Conservation (phyloP, 2,888 invertebrate genomes). For the Galerucella calmariensis region DNA sequence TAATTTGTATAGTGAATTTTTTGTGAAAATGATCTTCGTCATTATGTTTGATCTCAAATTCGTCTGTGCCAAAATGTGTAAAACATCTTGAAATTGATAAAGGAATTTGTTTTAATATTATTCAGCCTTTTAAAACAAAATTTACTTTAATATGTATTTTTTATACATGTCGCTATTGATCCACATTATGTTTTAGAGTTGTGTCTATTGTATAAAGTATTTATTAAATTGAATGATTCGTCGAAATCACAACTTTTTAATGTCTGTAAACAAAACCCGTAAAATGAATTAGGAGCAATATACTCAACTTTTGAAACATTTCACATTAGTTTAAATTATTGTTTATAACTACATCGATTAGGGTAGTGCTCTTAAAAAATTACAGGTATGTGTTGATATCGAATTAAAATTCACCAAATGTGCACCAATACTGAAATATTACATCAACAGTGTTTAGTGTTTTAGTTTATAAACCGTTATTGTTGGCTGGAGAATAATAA, state of each 20-base stretch:
- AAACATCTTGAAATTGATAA: slow-evolving; percentile 1
- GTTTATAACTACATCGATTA: background rate
- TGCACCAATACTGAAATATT: background rate
- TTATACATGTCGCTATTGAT: background rate
- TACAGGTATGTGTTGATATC: background rate
- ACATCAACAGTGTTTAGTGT: background rate
- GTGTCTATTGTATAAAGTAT: no score
- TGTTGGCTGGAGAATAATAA: background rate
- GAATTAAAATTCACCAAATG: background rate
- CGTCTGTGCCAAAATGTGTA: slow-evolving; percentile 19
- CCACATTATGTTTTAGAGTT: no score
- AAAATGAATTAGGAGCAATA: background rate
- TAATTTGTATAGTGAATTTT: slow-evolving; percentile 40
- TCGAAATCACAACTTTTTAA: no score
- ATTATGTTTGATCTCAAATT: slow-evolving; percentile 12
- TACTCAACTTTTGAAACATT: background rate
- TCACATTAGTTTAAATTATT: background rate
- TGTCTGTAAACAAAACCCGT: background rate
- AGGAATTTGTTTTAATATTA: background rate
- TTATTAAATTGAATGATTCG: no score
- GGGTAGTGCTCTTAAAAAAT: background rate
- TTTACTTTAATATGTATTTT: background rate
- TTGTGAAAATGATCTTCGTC: slow-evolving; percentile 31
- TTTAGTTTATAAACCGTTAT: background rate
- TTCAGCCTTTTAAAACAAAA: background rate